Conservation (phyloP, 1,140 invertebrate genomes). For the Glossosoma conforme region DNA sequence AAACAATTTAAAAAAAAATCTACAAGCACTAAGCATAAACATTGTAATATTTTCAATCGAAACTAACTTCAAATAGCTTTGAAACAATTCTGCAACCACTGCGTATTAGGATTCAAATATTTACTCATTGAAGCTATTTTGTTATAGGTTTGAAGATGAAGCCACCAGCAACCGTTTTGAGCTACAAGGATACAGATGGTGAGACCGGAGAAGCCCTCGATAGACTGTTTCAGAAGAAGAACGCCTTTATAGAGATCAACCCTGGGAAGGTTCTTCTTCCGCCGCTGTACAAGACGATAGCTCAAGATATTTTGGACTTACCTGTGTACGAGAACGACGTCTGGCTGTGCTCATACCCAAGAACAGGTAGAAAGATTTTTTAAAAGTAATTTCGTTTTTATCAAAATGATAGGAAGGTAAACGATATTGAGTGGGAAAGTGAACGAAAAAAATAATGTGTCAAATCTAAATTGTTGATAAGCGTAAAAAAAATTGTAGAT, state of each 20-base stretch:
- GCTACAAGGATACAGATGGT: constrained; percentile 58
- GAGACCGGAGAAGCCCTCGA: constrained; percentile 57
- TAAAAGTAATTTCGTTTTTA: neutral
- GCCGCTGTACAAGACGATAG: constrained; percentile 60
- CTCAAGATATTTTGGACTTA: constrained; percentile 61
- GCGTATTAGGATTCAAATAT: too few species aligned
- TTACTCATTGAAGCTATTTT: too few species aligned
- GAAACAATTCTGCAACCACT: too few species aligned
- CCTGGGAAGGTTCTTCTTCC: constrained; percentile 64
- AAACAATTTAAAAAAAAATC: too few species aligned
- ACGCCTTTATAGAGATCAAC: constrained; percentile 64
- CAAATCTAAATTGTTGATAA: too few species aligned
- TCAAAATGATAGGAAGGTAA: too few species aligned
- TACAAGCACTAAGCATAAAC: too few species aligned
- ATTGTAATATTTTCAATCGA: too few species aligned
- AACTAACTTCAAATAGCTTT: too few species aligned
- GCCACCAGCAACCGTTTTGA: constrained; percentile 36
- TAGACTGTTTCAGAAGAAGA: constrained; percentile 59
- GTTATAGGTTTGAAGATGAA: constrained; percentile 35
- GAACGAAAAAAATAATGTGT: too few species aligned
- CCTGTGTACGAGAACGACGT: constrained; percentile 66
- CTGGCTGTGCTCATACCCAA: constrained; percentile 76
- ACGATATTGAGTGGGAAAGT: too few species aligned
- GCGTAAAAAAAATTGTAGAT: too few species aligned
- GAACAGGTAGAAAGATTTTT: constrained; percentile 57